Evolutionary conservation across 2,888 invertebrate species (phyloP).

Genomic region (Penaeus monodon): DNA sequence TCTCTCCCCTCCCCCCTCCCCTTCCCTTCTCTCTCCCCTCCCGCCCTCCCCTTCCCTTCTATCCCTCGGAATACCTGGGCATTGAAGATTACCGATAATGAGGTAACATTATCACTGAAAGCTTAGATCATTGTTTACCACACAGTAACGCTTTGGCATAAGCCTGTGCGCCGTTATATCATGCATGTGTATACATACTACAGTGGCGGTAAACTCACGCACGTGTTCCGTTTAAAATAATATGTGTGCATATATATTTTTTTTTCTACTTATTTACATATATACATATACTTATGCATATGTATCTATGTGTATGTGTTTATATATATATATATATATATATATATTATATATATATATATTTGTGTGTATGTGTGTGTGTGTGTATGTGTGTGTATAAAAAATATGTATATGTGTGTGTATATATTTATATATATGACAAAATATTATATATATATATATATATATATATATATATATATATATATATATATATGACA

Average conservation of each 20-base stretch:
- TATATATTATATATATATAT: not conserved
- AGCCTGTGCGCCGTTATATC: no score
- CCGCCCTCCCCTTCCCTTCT: not conserved
- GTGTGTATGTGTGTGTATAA: not conserved
- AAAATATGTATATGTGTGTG: not conserved
- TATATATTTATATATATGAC: not conserved
- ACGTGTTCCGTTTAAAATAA: not conserved
- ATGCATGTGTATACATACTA: no score
- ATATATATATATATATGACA: conserved; percentile 16
- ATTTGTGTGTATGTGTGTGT: no score
- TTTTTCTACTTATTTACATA: not conserved
- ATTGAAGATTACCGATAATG: not conserved
- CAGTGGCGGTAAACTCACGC: not conserved
- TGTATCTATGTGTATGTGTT: not conserved
- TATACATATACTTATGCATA: conserved; percentile 1
- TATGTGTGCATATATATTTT: no score
- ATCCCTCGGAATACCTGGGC: not conserved
- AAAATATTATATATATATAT: conserved; percentile 3
- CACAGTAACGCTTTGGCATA: no score
- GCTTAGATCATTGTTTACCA: no score
- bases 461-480: no score
- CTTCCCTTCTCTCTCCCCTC: not conserved
- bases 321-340: conserved; percentile 9
- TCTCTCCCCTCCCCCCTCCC: not conserved
- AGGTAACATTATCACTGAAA: not conserved